Percentiles rank a stretch among this genome's conserved stretches.
These are phyloP conservation scores for Glaucomys volans DNA, from an alignment of 2,113 vertebrate genomes.

Conservation along the genomic window DNA sequence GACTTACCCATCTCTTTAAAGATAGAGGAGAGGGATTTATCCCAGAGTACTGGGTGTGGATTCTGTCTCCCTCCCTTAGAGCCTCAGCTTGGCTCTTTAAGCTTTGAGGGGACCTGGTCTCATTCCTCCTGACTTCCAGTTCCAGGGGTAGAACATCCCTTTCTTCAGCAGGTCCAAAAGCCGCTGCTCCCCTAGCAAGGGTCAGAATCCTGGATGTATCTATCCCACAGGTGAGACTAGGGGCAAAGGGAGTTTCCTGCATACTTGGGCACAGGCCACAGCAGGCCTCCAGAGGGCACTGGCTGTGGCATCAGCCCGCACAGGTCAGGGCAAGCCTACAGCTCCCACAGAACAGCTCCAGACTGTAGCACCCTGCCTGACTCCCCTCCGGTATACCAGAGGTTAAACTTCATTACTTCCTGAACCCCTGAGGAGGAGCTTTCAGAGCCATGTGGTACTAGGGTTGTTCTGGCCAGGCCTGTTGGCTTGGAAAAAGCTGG, in stretches of 20 bases:
- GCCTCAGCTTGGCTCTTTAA: neutral
- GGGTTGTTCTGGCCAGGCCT: conserved; percentile 28
- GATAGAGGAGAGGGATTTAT: neutral
- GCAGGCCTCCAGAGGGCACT: conserved; percentile 59
- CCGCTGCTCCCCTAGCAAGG: neutral
- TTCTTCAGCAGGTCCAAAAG: conserved; percentile 11
- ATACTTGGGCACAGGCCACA: conserved; percentile 64
- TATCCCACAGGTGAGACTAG: conserved; percentile 56
- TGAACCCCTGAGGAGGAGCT: neutral
- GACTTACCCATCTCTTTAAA: neutral
- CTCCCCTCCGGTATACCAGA: neutral
- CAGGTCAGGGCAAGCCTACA: conserved; percentile 71
- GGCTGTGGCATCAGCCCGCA: conserved; percentile 53
- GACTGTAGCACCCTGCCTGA: neutral
- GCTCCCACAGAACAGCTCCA: neutral
- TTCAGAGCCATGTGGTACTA: conserved; percentile 34
- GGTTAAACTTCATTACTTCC: conserved; percentile 49
- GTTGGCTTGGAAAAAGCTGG: conserved; percentile 28
- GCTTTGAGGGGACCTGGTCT: neutral
- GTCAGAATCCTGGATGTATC: neutral
- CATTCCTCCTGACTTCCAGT: neutral
- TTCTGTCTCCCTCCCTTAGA: neutral
- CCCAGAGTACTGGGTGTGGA: neutral
- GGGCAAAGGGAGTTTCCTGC: conserved; percentile 68
- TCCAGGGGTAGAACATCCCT: neutral